Evolutionary conservation across 2,113 vertebrate species (phyloP).

Genomic region (Campylomormyrus tamandua): DNA sequence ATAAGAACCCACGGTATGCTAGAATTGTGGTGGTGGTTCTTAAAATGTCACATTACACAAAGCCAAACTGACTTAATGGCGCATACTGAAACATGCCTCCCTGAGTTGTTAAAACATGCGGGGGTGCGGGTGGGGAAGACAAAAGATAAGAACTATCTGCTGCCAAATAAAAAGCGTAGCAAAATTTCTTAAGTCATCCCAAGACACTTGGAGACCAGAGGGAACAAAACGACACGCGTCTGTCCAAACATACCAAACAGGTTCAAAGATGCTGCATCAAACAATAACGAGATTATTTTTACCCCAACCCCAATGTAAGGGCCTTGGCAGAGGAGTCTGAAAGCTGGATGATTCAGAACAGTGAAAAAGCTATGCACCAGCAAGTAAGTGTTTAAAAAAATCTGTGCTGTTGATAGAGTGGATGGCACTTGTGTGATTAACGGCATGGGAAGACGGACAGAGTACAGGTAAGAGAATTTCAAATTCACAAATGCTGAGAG

Average conservation of each 20-base stretch:
- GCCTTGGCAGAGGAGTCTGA: constrained; percentile 1
- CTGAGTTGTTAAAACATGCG: background rate
- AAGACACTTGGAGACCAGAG: background rate
- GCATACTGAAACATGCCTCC: background rate
- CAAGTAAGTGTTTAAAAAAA: constrained; percentile 4
- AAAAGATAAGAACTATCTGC: background rate
- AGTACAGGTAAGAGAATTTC: background rate
- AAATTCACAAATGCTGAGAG: constrained; percentile 8
- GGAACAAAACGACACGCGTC: background rate
- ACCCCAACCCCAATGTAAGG: background rate
- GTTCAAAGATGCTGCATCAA: background rate
- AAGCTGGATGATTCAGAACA: background rate
- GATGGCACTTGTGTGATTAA: constrained; percentile 16
- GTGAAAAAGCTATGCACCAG: constrained; percentile 1
- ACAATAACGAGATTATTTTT: background rate
- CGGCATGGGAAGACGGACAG: background rate
- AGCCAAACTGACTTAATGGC: background rate
- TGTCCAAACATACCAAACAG: background rate
- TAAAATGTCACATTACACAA: background rate
- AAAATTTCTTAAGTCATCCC: background rate
- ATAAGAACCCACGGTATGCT: background rate
- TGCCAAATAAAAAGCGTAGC: background rate
- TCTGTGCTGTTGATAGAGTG: background rate
- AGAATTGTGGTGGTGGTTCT: background rate
- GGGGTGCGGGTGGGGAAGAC: background rate